Conservation (phyloP, 2,888 invertebrate species). For the Archaeoteleia sp. region DNA sequence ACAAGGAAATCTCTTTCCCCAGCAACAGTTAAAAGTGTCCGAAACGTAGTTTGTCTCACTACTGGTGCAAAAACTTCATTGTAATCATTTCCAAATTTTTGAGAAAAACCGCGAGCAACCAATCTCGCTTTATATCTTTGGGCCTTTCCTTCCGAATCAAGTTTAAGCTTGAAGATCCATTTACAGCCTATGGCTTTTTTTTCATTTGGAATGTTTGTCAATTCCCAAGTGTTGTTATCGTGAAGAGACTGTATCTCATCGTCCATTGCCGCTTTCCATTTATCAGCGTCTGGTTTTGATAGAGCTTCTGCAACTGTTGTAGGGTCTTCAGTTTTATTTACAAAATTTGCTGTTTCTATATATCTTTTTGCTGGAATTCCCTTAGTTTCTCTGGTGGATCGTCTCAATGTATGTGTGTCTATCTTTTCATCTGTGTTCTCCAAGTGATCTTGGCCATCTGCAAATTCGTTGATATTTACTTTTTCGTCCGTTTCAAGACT, state of each 20-base stretch:
- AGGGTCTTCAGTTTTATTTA: too few relatives aligned
- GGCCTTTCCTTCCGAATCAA: constrained; percentile 36
- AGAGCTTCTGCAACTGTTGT: constrained; percentile 22
- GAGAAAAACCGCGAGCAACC: constrained; percentile 57
- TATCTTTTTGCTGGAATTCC: neutral
- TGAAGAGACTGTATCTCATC: constrained; percentile 13
- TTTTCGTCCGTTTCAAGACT: too few relatives aligned
- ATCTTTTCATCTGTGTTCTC: too few relatives aligned
- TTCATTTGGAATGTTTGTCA: constrained; percentile 14
- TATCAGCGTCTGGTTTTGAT: too few relatives aligned
- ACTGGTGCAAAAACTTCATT: constrained; percentile 60
- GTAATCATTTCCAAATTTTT: constrained; percentile 56
- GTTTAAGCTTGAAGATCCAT: constrained; percentile 53
- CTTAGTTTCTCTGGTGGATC: neutral
- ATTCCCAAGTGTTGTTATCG: constrained; percentile 17
- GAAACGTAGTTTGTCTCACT: constrained; percentile 55
- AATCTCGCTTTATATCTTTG: constrained; percentile 55
- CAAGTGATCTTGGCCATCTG: too few relatives aligned
- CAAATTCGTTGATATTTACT: too few relatives aligned
- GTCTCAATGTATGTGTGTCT: too few relatives aligned
- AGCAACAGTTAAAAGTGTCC: constrained; percentile 54
- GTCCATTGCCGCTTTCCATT: constrained; percentile 38
- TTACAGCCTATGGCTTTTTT: constrained; percentile 43
- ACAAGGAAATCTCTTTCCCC: constrained; percentile 30
- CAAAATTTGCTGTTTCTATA: neutral